Conservation (phyloP, 2,888 invertebrate genomes). For the Fragum fragum region DNA sequence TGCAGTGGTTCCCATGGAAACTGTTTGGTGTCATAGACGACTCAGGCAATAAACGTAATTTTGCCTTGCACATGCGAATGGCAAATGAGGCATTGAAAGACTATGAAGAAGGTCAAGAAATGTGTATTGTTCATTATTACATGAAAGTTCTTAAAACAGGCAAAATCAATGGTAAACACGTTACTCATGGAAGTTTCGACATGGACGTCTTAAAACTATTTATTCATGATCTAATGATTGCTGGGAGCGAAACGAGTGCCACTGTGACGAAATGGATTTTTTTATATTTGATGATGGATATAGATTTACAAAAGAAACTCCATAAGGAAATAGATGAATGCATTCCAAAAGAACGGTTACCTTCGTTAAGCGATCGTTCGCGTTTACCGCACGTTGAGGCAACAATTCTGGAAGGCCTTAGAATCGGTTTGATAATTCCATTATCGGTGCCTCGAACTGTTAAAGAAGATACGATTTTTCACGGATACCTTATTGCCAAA, state of each 20-base stretch:
- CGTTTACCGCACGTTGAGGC: constrained; percentile 34
- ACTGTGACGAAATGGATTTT: constrained; percentile 21
- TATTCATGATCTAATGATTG: constrained; percentile 13
- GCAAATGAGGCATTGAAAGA: not conserved
- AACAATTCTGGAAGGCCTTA: constrained; percentile 30
- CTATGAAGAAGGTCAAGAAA: not conserved
- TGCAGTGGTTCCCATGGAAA: constrained; percentile 5
- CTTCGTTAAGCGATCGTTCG: not conserved
- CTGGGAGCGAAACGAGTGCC: constrained; percentile 41
- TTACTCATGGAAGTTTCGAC: not conserved
- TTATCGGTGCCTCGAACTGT: constrained; percentile 54
- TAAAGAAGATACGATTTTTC: constrained; percentile 71
- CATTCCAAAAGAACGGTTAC: not conserved
- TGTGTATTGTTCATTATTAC: not conserved
- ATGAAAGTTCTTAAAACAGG: not conserved
- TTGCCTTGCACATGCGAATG: not conserved
- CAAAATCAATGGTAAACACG: constrained; percentile 9
- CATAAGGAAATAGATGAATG: constrained; percentile 20
- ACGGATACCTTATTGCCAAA: constrained; percentile 80
- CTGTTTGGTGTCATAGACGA: not conserved
- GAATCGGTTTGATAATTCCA: constrained; percentile 35
- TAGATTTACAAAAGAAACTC: constrained; percentile 34
- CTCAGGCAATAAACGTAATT: not conserved
- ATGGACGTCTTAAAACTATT: not conserved
- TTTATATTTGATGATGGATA: constrained; percentile 25